Conservation (phyloP, 2,888 invertebrate genomes). For the Chironomus riparius region DNA sequence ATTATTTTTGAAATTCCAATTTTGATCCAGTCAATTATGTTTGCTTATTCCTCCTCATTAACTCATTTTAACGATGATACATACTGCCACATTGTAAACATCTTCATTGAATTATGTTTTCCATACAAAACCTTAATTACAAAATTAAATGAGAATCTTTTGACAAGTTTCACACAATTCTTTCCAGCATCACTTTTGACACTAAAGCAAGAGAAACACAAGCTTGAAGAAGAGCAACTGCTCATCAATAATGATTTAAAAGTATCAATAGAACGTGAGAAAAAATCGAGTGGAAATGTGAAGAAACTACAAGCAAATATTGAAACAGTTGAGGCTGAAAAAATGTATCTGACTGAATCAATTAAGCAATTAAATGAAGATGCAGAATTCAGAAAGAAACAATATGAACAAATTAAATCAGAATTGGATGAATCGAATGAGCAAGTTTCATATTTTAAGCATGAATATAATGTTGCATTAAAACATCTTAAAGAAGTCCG, state of each 20-base stretch:
- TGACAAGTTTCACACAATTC: too few species aligned
- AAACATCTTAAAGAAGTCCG: not conserved
- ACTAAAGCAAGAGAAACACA: not conserved
- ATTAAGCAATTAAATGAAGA: not conserved
- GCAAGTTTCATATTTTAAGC: not conserved
- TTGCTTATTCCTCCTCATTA: too few species aligned
- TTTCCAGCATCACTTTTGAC: not conserved
- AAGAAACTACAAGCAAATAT: not conserved
- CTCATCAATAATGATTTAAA: not conserved
- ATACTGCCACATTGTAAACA: too few species aligned
- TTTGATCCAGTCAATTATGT: too few species aligned
- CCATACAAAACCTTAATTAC: too few species aligned
- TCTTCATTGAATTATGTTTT: too few species aligned
- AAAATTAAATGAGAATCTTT: too few species aligned
- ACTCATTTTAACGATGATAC: too few species aligned
- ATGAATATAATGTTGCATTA: not conserved
- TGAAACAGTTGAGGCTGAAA: conserved; percentile 4
- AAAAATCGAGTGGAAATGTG: not conserved
- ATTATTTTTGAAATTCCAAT: too few species aligned
- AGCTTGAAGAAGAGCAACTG: not conserved
- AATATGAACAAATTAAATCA: not conserved
- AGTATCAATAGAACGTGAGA: not conserved
- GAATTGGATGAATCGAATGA: not conserved
- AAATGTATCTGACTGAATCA: not conserved
- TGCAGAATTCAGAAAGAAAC: not conserved